Base-by-base conservation (phyloP, 1,140 invertebrate species). In the Solenopsis fugax region DNA sequence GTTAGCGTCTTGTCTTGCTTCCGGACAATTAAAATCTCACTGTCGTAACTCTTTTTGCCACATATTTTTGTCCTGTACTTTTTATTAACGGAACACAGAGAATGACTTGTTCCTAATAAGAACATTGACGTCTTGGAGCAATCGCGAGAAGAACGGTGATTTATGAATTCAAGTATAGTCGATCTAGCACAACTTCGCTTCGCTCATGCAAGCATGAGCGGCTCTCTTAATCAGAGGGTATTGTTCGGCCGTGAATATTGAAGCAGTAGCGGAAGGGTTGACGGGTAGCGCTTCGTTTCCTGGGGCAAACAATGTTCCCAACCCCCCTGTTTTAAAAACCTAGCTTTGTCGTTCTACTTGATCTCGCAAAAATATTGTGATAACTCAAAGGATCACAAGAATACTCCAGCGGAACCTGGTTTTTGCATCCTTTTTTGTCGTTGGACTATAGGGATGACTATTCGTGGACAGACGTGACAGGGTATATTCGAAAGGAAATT, bases 201-300 rank as follows among this genome's bases (percentile, higher is more conserved):
- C 12, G 56, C 13, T 76, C 16, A 41, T 60, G 45, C 21, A 75
- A 7, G 18, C 34, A 54, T 10, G 45, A 71, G n/a, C n/a, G 64
- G 37, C 72, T 81, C 85, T 89, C 77, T 93, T 93, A 93, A 94
- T 92, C 91, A 92, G 78, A 86, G 85, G 87, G 88, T 88, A 87
- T 91, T 90, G 92, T 93, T 91, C 91, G 75, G 52, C 71, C 62
- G 54, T 34, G 93, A 93, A 94, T 94, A 93, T 93, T 94, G 90
- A 93, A 94, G 84, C 86, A 89, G 86, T 85, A 86, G 91, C 88
- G 90, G 87, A 93, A 88, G 92, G 93, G 92, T 93, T 92, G 88
- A 80, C 86, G 86, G 87, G 85, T 90, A 88, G 21, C 85, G 85
- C 75, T 82, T 88, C 81, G 82, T 88, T 93, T 88, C 65, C 56